Evolutionary conservation across 2,113 vertebrate species (phyloP).

Genomic region (Oxyura jamaicensis): DNA sequence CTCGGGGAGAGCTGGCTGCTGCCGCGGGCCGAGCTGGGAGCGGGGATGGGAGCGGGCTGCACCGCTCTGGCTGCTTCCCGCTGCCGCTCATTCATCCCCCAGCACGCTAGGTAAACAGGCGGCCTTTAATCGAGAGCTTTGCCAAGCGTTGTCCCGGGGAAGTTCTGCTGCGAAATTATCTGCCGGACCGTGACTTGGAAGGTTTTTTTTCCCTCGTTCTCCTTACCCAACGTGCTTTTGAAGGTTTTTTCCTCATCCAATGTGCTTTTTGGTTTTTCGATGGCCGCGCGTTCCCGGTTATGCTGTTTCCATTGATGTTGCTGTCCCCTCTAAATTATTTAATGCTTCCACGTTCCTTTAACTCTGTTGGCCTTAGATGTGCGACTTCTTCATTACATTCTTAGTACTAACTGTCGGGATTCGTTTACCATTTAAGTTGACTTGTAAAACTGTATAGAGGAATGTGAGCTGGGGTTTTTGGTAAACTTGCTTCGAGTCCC

Average conservation of each 20-base stretch:
- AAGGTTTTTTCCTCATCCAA: background rate
- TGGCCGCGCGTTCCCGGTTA: rapidly evolving
- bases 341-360: rapidly evolving
- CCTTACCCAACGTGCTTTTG: background rate
- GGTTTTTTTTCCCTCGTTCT: background rate
- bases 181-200: background rate
- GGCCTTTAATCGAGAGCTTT: background rate
- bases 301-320: background rate
- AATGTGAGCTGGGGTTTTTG: background rate
- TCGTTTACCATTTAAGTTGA: background rate
- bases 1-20: background rate
- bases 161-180: background rate
- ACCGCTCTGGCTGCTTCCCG: background rate
- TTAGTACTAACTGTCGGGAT: background rate
- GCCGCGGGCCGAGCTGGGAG: background rate
- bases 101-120: background rate
- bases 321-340: background rate
- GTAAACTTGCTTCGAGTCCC: background rate
- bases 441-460: background rate
- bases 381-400: background rate
- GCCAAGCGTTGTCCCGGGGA: background rate
- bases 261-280: background rate
- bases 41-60: background rate
- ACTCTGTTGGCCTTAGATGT: background rate
- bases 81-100: slow-evolving; percentile 14